Evolutionary conservation across 2,888 invertebrate genomes (phyloP), one percentile per base, ranked within the genome.

Genomic region (Litoditis marina): DNA sequence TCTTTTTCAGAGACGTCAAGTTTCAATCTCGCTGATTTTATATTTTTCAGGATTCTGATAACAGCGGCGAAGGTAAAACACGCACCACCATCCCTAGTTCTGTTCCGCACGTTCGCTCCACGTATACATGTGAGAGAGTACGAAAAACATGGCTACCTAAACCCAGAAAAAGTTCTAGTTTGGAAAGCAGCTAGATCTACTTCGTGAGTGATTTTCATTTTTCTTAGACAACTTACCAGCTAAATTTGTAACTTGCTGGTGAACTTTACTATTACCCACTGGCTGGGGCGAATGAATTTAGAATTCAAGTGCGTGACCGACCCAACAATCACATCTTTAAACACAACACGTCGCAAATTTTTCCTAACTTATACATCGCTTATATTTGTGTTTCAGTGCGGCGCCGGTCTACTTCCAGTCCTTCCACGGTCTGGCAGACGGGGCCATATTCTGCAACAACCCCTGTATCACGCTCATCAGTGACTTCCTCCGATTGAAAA

Each of bases 181-280:
- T 72, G 72, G 72, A 72, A 72, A 47, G 68, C 72, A 8, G 60
- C 69, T 25, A 56, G 72, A 27, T 66, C 62, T 44, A 72, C 72
- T 28, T 64, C 65, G 65, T 69, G 25, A 53, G 69, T 56, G 47
- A 34, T n/a, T n/a, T n/a, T n/a, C n/a, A n/a, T n/a, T n/a, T n/a
- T n/a, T n/a, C n/a, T n/a, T n/a, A n/a, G n/a, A n/a, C n/a, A n/a
- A n/a, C n/a, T n/a, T n/a, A n/a, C n/a, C n/a, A n/a, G n/a, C n/a
- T n/a, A n/a, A n/a, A n/a, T n/a, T n/a, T n/a, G n/a, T n/a, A n/a
- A n/a, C n/a, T n/a, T n/a, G n/a, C n/a, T n/a, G n/a, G n/a, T n/a
- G n/a, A n/a, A n/a, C n/a, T n/a, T n/a, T n/a, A n/a, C n/a, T n/a
- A n/a, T n/a, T n/a, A n/a, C n/a, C n/a, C n/a, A n/a, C n/a, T n/a